A percentile compares a stretch with the other conserved stretches of the same genome.
Evolutionary conservation across 2,888 invertebrate genomes (phyloP).

Genomic region (Petrolisthes manimaculis): DNA sequence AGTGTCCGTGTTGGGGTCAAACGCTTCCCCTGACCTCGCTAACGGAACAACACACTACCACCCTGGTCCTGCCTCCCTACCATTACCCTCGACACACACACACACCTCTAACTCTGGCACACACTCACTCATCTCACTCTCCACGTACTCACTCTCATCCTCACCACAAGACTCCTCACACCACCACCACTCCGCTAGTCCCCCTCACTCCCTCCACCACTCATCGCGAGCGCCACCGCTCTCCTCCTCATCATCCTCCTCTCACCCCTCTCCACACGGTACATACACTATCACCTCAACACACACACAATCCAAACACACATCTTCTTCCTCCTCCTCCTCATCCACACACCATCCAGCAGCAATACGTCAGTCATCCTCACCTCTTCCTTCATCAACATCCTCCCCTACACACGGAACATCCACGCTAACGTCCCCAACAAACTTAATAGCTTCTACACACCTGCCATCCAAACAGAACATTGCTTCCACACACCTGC

Average conservation of each 20-base stretch:
- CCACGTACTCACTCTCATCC: neutral
- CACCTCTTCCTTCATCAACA: neutral
- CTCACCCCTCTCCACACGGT: neutral
- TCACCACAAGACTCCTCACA: conserved; percentile 10
- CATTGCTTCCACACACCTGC: neutral
- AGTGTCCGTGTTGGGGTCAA: conserved; percentile 28
- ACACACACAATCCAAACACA: neutral
- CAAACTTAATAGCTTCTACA: neutral
- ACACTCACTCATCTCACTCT: no score
- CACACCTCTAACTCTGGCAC: neutral
- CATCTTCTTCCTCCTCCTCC: neutral
- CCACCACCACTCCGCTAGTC: no score
- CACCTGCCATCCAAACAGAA: neutral
- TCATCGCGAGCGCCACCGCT: neutral
- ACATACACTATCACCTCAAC: neutral
- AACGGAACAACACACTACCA: conserved; percentile 26
- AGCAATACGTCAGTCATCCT: neutral
- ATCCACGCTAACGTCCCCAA: neutral
- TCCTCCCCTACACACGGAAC: neutral
- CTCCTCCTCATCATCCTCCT: neutral
- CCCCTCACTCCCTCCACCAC: no score
- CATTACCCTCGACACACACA: conserved; percentile 25
- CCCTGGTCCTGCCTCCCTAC: conserved; percentile 36
- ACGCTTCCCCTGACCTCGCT: conserved; percentile 46
- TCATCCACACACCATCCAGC: neutral